Conservation (phyloP, 2,888 invertebrate genomes). For the Fragum whitleyi region DNA sequence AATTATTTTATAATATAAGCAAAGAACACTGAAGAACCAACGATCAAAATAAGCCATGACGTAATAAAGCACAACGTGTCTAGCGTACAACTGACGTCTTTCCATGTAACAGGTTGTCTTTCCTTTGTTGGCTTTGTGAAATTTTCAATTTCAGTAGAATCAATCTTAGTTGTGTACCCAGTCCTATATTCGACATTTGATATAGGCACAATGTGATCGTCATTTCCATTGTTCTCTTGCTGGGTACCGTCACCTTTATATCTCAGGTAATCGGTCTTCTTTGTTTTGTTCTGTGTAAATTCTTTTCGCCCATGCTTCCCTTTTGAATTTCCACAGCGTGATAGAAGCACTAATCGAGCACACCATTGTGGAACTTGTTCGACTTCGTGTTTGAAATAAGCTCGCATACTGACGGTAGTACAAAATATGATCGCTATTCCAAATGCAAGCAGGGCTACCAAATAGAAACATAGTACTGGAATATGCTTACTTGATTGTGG, state of each 20-base stretch:
- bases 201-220: not conserved
- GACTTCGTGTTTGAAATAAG: not conserved
- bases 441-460: not conserved
- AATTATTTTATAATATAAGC: not conserved
- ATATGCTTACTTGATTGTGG: constrained; percentile 50
- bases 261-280: no score
- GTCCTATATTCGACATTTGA: not conserved
- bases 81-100: not conserved
- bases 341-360: not conserved
- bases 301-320: no score
- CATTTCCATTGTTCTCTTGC: not conserved
- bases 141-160: no score
- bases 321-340: not conserved
- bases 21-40: not conserved
- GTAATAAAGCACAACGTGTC: not conserved
- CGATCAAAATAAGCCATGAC: not conserved
- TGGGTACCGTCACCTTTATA: no score
- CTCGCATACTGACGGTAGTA: not conserved
- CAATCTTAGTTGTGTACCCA: not conserved
- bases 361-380: not conserved
- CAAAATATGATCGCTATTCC: not conserved
- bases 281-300: no score
- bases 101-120: not conserved
- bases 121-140: not conserved
- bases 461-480: constrained; percentile 28